Base-by-base conservation (phyloP, 2,797 vertebrate genomes). In the Sebastes oblongus region DNA sequence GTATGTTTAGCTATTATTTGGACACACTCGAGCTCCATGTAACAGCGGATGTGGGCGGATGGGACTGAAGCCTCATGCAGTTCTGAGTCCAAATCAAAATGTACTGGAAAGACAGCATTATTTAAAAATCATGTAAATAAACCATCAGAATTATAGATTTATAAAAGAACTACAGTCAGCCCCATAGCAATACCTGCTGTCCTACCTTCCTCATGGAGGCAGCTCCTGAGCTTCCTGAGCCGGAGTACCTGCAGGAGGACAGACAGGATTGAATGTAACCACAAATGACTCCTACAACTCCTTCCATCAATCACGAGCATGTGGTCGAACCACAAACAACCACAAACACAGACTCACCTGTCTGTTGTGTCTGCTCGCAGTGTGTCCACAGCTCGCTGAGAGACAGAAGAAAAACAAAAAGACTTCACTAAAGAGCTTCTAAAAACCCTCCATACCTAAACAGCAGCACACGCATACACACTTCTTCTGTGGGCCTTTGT, bases 181-280 rank as follows among this genome's bases (percentile, higher is more conserved):
- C 13, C 3, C 4, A 6, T 3, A 32, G 36, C 60, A 18, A 6
- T 8, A 6, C 54, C 25, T 50, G 42, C 14, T 73, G 20, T 22
- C 79, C 62, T 88, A 94, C 94, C 93, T 95, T 95, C 83, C 93
- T 94, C 93, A 94, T 94, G 67, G 94, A 95, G 50, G 93, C 92
- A 1, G 88, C 94, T 84, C 93, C 93, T 76, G 94, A 93, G 87
- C 93, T 93, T 39, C 93, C 93, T 81, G 94, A 93, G 60, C 93
- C 93, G 0, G 93, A 94, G 86, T 94, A 95, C 78, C 94, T 95
- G 78, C 66, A 84, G 52, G 60, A 64, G 20, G 69, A 80, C 52
- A 69, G 61, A 60, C 56, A 70, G 68, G 75, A 64, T 64, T 70
- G 46, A 61, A 62, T 75, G 59, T 24, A 20, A 85, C 58, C 74